Base-by-base conservation (phyloP, 2,113 vertebrate genomes). In the Microtus oregoni region DNA sequence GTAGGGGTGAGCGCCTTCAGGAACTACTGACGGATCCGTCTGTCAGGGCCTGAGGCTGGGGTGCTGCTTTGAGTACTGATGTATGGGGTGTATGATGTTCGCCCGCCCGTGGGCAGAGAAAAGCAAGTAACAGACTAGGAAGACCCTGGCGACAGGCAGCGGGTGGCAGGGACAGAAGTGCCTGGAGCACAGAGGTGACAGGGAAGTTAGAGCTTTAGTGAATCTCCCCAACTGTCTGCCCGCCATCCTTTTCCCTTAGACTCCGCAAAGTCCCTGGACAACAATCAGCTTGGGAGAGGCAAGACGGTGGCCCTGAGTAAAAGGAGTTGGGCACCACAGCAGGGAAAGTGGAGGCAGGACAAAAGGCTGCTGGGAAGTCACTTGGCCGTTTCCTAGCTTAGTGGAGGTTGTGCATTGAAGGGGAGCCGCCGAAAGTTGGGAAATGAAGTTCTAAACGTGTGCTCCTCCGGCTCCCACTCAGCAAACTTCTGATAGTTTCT, bases 401-500 rank as follows among this genome's bases (percentile, higher is more conserved):
- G 7, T 22, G 7, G 52, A 9, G 24, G 17, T 38, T 22, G 32
- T 30, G 9, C 19, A 20, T 12, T 8, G 44, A 24, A 52, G 55
- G 58, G 13, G 10, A 52, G 19, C 41, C 26, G 5, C 68, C 4
- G 1, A 72, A 67, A 86, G 75, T 52, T 70, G 35, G 35, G 44
- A 3, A 67, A 55, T 7, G 2, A 89, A 90, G 90, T 92, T 96
- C 63, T 41, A 72, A 83, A 92, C 28, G 0, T 24, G 63, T 28
- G 6, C 38, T 32, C 52, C 61, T 58, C 67, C 19, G 63, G 50
- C 38, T 76, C 68, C 28, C 55, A n/a, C 61, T 55, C 65, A 2
- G 17, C 65, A 63, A 95, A 97, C 94, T 93, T 95, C 65, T 44
- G 58, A 30, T 67, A 41, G 65, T 86, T 17, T 67, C 24, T 63